Evolutionary conservation across 2,113 vertebrate genomes (phyloP), one percentile per base, ranked within the genome.

Genomic region (Oplegnathus fasciatus): DNA sequence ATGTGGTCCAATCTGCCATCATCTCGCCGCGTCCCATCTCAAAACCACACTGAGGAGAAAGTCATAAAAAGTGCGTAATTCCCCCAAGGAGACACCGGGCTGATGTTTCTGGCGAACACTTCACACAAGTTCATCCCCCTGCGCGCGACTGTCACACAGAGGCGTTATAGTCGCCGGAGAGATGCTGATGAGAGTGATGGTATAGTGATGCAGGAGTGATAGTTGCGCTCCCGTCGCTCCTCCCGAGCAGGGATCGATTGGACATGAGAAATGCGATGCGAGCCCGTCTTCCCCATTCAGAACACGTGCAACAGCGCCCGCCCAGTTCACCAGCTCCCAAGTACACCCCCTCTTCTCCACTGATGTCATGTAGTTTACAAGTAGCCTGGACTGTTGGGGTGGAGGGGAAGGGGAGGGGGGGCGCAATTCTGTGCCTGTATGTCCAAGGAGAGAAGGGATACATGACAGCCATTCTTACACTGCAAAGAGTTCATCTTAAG

Each of bases 231-330:
- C 92, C 82, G 90, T 90, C 93, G 87, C 95, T 95, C 93, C 93
- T 94, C 93, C 93, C 92, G 93, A 93, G 90, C 93, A 76, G 85
- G 93, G 94, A 96, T 96, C 95, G 95, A 96, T 96, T 95, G 95
- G 94, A 95, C 95, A 87, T 89, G 92, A 95, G 94, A 90, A 94
- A 92, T 89, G 94, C 92, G 92, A 94, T 90, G 93, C 92, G 83
- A 90, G 85, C 82, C 80, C 82, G 92, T 94, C 92, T 94, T 95
- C 90, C 92, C 91, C 86, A 95, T 95, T 95, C 95, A 86, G 93
- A 93, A 93, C 95, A 96, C 94, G 95, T 94, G 95, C 95, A 90
- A 80, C 91, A 93, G 91, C 88, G 91, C 89, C 94, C 94, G 91
- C 94, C 90, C 94, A 90, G 88, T 91, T 89, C 91, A 89, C 91